Conservation (phyloP, 2,888 invertebrate species). For the Cremastobaeus sp. region DNA sequence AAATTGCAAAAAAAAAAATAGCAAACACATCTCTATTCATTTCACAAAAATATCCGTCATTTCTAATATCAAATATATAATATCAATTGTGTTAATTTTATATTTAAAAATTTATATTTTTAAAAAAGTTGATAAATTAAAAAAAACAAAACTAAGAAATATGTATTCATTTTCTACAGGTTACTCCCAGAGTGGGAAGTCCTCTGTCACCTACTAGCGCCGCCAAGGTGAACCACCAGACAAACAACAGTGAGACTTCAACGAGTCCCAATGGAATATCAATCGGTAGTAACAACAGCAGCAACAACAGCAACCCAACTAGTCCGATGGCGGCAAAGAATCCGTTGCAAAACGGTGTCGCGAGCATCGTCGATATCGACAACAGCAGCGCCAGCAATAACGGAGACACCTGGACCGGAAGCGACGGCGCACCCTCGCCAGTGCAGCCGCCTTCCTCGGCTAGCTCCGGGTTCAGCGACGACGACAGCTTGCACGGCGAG, state of each 20-base stretch:
- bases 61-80: too few species aligned
- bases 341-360: slow-evolving; percentile 71
- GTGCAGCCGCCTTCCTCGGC: slow-evolving; percentile 85
- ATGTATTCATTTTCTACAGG: too few species aligned
- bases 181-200: slow-evolving; percentile 74
- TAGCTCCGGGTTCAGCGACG: slow-evolving; percentile 92
- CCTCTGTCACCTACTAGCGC: slow-evolving; percentile 72
- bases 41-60: too few species aligned
- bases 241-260: slow-evolving; percentile 45
- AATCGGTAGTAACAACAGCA: slow-evolving; percentile 51
- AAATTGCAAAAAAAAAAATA: too few species aligned
- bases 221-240: slow-evolving; percentile 62
- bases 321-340: slow-evolving; percentile 76
- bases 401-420: slow-evolving; percentile 78
- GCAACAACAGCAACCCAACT: slow-evolving; percentile 70
- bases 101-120: too few species aligned
- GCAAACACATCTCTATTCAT: too few species aligned
- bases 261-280: slow-evolving; percentile 70
- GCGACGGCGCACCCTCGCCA: slow-evolving; percentile 79
- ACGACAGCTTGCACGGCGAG: slow-evolving; percentile 89
- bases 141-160: too few species aligned
- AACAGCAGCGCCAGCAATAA: slow-evolving; percentile 74
- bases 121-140: too few species aligned
- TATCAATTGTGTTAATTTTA: too few species aligned
- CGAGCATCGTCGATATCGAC: slow-evolving; percentile 78